Evolutionary conservation across 53 echinoderm and acorn worm species (phyloP).

Genomic region (Luidia sarsii): DNA sequence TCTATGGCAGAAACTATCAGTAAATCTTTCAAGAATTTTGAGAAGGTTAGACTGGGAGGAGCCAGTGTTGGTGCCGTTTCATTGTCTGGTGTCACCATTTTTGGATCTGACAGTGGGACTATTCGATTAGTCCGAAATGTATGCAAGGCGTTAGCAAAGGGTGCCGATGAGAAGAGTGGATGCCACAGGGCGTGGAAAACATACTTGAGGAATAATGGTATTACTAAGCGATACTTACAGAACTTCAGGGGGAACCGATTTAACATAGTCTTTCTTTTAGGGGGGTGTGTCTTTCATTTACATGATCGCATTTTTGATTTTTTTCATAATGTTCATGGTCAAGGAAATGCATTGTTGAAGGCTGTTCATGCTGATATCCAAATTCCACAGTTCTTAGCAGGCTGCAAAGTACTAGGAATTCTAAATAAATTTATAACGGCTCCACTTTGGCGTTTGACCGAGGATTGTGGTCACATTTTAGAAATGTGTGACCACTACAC

Average conservation of each 20-base stretch:
- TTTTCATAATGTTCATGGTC: constrained; percentile 21
- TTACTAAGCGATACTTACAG: constrained; percentile 17
- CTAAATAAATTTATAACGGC: constrained; percentile 26
- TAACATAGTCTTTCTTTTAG: constrained; percentile 15
- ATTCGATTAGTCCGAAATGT: constrained; percentile 18
- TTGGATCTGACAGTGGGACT: constrained; percentile 28
- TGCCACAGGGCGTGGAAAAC: constrained; percentile 46
- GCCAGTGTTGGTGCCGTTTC: constrained; percentile 32
- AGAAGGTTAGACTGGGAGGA: constrained; percentile 4
- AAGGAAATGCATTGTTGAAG: constrained; percentile 11
- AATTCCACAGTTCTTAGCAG: constrained; percentile 30
- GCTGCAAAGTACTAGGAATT: constrained; percentile 30
- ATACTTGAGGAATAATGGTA: constrained; percentile 17
- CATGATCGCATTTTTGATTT: constrained; percentile 31
- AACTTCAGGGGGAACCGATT: constrained; percentile 20
- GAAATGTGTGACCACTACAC: constrained; percentile 26
- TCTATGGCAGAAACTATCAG: constrained; percentile 26
- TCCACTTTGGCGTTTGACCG: constrained; percentile 10
- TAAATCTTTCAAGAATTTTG: constrained; percentile 32
- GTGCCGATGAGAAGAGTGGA: constrained; percentile 45
- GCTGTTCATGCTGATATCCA: constrained; percentile 26
- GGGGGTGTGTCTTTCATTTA: constrained; percentile 18
- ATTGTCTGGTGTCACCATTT: constrained; percentile 12
- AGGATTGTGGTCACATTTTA: constrained; percentile 21
- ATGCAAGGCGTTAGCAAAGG: constrained; percentile 24